Base-by-base conservation (phyloP, 2,888 invertebrate species). In the Macropis europaea region DNA sequence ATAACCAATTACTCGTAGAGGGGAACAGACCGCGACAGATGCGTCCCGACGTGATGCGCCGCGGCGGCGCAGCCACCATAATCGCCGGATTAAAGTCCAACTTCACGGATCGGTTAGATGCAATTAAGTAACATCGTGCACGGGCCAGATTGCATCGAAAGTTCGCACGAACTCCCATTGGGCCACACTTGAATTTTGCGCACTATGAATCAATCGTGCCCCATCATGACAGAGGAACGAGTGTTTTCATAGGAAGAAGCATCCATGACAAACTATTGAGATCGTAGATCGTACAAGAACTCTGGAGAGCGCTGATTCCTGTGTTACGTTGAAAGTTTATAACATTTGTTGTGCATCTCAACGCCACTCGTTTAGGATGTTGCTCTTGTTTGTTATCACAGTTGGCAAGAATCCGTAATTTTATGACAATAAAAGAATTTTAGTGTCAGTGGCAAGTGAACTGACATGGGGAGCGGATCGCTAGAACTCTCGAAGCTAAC, bases 1-100 rank as follows among this genome's bases (percentile, higher is more conserved):
- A 89, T 90, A 89, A 89, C 87, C 90, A 90, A 90, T 90, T 90
- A 89, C 82, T 81, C 78, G 75, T 73, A 82, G 77, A 82, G 79
- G 84, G 84, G 84, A 79, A 81, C 56, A 63, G 70, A 73, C 70
- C 75, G 76, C 87, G 87, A 86, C 86, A 86, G 87, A 88, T 87
- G 87, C 84, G 87, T 77, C 86, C 82, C 84, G 82, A 83, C 80
- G 84, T 79, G 78, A 76, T 81, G 79, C 80, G 78, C 71, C 79
- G 81, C 81, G 63, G 79, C 77, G 68, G 66, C 74, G 74, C 68
- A 76, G 47, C 69, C 56, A 74, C 81, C 82, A 84, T 86, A 84
- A 83, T 86, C 84, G 84, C 73, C 77, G 84, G 86, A 84, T 87
- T 86, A 86, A 82, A 78, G 74, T 72, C 82, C 73, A 77, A 77